Conservation (phyloP, 2,113 vertebrate species). For the Nothocercus julius region DNA sequence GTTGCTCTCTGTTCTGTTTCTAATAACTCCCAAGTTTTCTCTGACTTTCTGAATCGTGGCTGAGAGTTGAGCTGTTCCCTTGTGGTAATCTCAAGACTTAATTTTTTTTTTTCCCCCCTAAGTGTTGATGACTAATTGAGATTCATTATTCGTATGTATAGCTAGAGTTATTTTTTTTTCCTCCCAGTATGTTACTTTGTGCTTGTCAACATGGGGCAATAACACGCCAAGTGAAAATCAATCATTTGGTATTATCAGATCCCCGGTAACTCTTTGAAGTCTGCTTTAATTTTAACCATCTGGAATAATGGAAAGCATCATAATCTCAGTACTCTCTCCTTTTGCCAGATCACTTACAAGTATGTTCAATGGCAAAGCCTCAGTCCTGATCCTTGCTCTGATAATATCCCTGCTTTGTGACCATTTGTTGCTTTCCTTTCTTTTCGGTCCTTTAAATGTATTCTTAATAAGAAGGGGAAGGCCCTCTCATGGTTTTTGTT, state of each 20-base stretch:
- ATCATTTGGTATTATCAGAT: slow-evolving; percentile 19
- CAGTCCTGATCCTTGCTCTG: neutral
- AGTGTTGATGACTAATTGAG: slow-evolving; percentile 2
- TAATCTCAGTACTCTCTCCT: neutral
- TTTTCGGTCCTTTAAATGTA: neutral
- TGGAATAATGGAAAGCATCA: neutral
- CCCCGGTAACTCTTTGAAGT: slow-evolving; percentile 26
- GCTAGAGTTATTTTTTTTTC: neutral
- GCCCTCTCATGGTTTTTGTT: neutral
- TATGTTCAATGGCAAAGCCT: neutral
- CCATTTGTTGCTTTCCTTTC: neutral
- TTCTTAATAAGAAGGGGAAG: neutral
- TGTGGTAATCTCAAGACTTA: neutral
- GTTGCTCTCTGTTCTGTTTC: neutral
- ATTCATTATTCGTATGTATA: neutral
- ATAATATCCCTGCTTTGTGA: neutral
- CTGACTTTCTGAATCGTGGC: neutral
- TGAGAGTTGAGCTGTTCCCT: slow-evolving; percentile 17
- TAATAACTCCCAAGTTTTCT: neutral
- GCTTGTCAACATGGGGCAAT: neutral
- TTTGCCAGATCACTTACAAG: slow-evolving; percentile 41
- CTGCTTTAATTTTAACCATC: slow-evolving; percentile 43
- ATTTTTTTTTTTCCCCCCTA: neutral
- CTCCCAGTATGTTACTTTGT: neutral
- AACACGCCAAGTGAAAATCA: slow-evolving; percentile 2